Conservation (phyloP, 2,888 invertebrate species). For the Drosophila meridiana region DNA sequence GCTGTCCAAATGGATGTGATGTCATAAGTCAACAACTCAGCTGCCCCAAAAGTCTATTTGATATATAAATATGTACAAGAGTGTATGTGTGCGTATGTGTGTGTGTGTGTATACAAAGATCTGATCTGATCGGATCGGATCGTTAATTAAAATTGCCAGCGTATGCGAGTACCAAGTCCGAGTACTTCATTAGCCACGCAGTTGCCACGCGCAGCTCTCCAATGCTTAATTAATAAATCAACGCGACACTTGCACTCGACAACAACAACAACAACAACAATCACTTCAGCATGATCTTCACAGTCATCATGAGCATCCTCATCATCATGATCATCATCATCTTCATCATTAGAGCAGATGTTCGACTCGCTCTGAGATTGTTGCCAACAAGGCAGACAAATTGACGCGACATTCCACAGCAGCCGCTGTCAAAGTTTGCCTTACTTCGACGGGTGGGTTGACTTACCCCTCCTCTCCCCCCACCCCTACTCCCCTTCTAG, state of each 20-base stretch:
- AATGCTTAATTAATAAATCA: constrained; percentile 84
- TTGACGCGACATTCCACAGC: constrained; percentile 81
- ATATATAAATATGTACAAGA: background rate
- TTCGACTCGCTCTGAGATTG: constrained; percentile 59
- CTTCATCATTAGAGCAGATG: constrained; percentile 43
- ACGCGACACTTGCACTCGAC: constrained; percentile 82
- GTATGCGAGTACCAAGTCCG: constrained; percentile 38
- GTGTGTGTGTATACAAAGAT: constrained; percentile 14
- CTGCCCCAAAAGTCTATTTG: constrained; percentile 58
- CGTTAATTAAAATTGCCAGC: constrained; percentile 80
- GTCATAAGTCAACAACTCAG: constrained; percentile 81
- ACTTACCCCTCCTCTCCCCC: background rate
- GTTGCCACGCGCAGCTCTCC: constrained; percentile 74
- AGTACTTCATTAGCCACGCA: constrained; percentile 73
- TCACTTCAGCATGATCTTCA: constrained; percentile 31
- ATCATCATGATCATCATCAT: constrained; percentile 21
- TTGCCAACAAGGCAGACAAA: constrained; percentile 77
- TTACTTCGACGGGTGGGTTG: constrained; percentile 2
- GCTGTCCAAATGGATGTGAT: constrained; percentile 67
- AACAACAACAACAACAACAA: constrained; percentile 50
- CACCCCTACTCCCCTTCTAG: background rate
- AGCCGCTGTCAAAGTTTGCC: constrained; percentile 26
- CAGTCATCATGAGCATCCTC: constrained; percentile 4
- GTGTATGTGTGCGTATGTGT: background rate
- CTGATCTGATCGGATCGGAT: constrained; percentile 44